Conservation (phyloP, 2,113 vertebrate species). For the Clarias magur region DNA sequence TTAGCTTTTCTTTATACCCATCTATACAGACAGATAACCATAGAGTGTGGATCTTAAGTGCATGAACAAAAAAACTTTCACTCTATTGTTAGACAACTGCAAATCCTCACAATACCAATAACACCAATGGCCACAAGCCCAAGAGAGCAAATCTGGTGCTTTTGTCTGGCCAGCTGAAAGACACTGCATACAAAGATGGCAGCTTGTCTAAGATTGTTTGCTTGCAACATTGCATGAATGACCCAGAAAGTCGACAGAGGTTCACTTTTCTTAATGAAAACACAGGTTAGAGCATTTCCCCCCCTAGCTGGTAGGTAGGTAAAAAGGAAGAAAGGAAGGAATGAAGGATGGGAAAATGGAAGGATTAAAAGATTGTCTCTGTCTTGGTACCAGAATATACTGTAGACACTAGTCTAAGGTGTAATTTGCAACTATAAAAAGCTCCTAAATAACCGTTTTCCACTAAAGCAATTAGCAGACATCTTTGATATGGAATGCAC, state of each 20-base stretch:
- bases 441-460: not conserved
- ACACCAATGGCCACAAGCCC: not conserved
- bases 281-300: not conserved
- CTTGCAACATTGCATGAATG: not conserved
- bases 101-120: not conserved
- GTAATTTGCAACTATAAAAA: not conserved
- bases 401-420: not conserved
- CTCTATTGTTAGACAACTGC: not conserved
- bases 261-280: not conserved
- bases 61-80: not conserved
- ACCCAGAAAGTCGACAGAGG: not conserved
- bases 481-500: not conserved
- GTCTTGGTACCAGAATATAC: not conserved
- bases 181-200: not conserved
- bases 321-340: too few relatives aligned
- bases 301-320: not conserved
- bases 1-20: not conserved
- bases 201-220: not conserved
- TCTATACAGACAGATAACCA: not conserved
- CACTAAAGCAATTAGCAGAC: not conserved
- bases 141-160: not conserved
- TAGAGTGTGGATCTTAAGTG: not conserved
- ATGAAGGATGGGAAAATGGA: too few relatives aligned
- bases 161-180: not conserved
- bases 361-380: not conserved